These are phyloP conservation scores for Pristiophorus japonicus DNA, from an alignment of 2,113 vertebrate species.

Conservation along the genomic window DNA sequence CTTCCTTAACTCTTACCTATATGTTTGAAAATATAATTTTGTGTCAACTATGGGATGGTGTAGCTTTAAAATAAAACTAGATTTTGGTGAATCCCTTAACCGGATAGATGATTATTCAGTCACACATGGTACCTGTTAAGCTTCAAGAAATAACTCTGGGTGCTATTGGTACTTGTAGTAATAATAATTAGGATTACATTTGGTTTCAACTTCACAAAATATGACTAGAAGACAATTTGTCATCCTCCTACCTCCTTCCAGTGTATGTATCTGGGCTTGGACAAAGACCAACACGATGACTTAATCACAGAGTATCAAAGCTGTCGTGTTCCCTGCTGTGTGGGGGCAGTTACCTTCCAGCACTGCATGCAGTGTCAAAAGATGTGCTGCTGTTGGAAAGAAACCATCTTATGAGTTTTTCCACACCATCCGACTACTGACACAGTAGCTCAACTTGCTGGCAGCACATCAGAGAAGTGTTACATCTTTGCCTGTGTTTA, in stretches of 20 bases:
- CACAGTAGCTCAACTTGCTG: background rate
- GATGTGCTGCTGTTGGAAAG: conserved; percentile 7
- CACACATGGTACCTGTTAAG: background rate
- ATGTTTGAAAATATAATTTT: background rate
- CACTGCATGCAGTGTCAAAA: background rate
- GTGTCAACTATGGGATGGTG: background rate
- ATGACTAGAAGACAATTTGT: background rate
- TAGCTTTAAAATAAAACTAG: background rate
- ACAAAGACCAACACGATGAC: background rate
- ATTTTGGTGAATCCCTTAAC: background rate
- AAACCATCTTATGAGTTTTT: background rate
- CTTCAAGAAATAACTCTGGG: background rate
- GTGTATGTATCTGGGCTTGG: background rate
- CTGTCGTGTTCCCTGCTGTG: conserved; percentile 14
- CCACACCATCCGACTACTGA: background rate
- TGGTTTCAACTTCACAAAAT: background rate
- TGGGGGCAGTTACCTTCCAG: background rate
- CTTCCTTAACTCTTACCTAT: background rate
- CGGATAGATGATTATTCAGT: background rate
- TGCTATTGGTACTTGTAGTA: background rate
- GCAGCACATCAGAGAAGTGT: background rate
- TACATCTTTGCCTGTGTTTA: background rate
- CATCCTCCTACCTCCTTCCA: background rate
- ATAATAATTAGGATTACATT: background rate
- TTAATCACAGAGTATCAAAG: background rate